phyloP scores from a whole-genome alignment of 2,888 invertebrate species.

The Athrips mouffetella region DNA sequence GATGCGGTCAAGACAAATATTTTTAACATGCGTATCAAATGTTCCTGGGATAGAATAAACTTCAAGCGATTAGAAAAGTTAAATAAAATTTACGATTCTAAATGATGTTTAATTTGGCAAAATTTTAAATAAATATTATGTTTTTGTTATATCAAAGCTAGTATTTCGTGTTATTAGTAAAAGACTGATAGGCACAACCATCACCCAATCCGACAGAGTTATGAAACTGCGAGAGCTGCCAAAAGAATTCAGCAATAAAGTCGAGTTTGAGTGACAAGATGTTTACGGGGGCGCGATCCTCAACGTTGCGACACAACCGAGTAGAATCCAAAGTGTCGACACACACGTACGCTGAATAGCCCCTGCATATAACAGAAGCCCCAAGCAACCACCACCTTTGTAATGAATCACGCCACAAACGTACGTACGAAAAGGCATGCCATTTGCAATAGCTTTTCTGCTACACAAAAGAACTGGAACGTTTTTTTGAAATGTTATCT shows the following conservation, averaged over 20 bases:
- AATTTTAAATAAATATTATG: not conserved
- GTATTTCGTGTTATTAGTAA: not conserved
- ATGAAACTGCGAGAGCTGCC: conserved; percentile 11
- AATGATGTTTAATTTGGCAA: too few species aligned
- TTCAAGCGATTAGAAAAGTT: too few species aligned
- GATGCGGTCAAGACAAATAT: not conserved
- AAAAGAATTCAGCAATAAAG: conserved; percentile 14
- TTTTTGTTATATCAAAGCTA: not conserved
- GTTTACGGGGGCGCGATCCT: conserved; percentile 49
- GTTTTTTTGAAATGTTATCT: too few species aligned
- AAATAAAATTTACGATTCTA: too few species aligned
- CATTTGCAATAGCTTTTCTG: not conserved
- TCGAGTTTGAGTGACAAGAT: conserved; percentile 45
- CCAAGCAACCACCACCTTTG: conserved; percentile 2
- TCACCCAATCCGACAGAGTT: conserved; percentile 3
- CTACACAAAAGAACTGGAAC: not conserved
- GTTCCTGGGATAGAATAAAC: too few species aligned
- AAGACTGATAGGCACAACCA: not conserved
- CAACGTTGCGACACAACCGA: conserved; percentile 50
- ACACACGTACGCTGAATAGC: conserved; percentile 38
- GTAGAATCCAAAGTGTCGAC: conserved; percentile 39
- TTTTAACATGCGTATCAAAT: not conserved
- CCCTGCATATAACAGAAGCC: not conserved
- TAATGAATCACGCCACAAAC: conserved; percentile 16
- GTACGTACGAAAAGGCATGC: not conserved